Evolutionary conservation across 2,888 invertebrate genomes (phyloP).

Genomic region (Limenitis camilla): DNA sequence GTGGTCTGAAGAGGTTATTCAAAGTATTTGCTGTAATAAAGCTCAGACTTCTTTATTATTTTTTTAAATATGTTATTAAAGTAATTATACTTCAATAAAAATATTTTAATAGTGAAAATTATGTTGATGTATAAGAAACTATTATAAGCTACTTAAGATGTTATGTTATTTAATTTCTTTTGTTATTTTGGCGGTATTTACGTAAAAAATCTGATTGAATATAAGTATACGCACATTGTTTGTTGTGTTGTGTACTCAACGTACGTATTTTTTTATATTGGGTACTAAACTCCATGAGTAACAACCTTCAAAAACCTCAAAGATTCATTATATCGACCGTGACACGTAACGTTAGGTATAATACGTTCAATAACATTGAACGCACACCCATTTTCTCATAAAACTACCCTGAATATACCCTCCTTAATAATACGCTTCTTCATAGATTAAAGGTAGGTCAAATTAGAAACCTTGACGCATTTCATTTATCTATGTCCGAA

Average conservation of each 20-base stretch:
- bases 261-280: too few relatives aligned
- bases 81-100: neutral
- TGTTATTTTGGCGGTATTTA: too few relatives aligned
- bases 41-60: neutral
- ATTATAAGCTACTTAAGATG: too few relatives aligned
- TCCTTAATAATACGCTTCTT: too few relatives aligned
- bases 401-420: slow-evolving; percentile 30
- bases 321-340: slow-evolving; percentile 42
- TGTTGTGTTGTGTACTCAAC: too few relatives aligned
- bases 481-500: neutral
- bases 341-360: slow-evolving; percentile 25
- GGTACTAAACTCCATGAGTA: neutral
- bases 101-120: neutral
- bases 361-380: slow-evolving; percentile 47
- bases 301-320: slow-evolving; percentile 14
- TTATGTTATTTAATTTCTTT: too few relatives aligned
- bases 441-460: slow-evolving; percentile 14
- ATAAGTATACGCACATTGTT: too few relatives aligned
- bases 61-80: neutral
- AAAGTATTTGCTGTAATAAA: neutral
- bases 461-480: slow-evolving; percentile 1
- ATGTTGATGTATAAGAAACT: too few relatives aligned
- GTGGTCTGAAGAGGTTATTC: slow-evolving; percentile 6
- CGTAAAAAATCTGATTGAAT: too few relatives aligned
- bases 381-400: slow-evolving; percentile 47